These are phyloP conservation scores for Yponomeuta plumbellus DNA, from an alignment of 2,888 invertebrate species.

Conservation along the genomic window DNA sequence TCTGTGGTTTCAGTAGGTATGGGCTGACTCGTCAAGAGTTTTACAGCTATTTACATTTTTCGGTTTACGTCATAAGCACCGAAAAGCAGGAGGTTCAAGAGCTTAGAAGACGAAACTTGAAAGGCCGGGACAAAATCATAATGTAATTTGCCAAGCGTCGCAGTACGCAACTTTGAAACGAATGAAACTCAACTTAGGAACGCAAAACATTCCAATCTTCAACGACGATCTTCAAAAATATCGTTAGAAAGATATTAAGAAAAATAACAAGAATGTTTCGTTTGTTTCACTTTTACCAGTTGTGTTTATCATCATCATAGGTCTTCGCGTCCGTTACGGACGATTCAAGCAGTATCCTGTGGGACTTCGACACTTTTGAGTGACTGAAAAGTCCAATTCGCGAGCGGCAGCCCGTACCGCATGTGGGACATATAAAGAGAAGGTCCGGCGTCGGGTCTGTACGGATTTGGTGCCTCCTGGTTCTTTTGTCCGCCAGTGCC, in stretches of 20 bases:
- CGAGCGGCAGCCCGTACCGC: too few species aligned
- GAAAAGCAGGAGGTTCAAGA: neutral
- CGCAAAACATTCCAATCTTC: conserved; percentile 14
- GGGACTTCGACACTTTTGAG: too few species aligned
- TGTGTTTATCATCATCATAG: too few species aligned
- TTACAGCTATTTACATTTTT: neutral
- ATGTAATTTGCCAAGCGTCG: conserved; percentile 60
- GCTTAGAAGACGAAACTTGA: conserved; percentile 29
- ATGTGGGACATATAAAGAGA: too few species aligned
- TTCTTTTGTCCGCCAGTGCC: too few species aligned
- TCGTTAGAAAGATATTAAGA: neutral
- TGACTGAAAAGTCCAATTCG: too few species aligned
- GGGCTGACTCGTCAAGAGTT: neutral
- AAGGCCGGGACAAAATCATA: conserved; percentile 51
- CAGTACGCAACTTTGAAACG: conserved; percentile 22
- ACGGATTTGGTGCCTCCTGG: too few species aligned
- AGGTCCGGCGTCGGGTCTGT: too few species aligned
- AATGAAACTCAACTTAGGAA: conserved; percentile 19
- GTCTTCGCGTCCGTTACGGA: too few species aligned
- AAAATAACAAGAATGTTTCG: neutral
- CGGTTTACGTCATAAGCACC: neutral
- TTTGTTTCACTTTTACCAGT: neutral
- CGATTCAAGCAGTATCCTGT: too few species aligned
- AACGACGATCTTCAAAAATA: neutral
- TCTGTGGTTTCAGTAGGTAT: too few species aligned